Conservation (phyloP, 2,888 invertebrate genomes). For the Beris chalybata region DNA sequence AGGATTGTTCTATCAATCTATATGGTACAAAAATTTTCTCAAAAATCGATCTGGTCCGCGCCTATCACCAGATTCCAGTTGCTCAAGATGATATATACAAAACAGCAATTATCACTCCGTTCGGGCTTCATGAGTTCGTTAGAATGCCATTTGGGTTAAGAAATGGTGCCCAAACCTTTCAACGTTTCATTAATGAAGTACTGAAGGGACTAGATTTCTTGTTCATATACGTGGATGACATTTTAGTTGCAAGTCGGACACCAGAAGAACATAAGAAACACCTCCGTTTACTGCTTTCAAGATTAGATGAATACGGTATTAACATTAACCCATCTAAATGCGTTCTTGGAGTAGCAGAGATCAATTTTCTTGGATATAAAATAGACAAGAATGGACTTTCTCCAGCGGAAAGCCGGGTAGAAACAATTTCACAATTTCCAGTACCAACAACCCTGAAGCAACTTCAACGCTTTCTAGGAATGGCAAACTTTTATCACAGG, state of each 20-base stretch:
- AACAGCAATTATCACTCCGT: conserved; percentile 17
- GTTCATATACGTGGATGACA: conserved; percentile 39
- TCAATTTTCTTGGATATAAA: conserved; percentile 22
- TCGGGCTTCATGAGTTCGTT: conserved; percentile 43
- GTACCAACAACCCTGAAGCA: conserved; percentile 16
- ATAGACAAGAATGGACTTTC: conserved; percentile 5
- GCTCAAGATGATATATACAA: conserved; percentile 15
- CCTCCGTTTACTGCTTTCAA: too few species aligned
- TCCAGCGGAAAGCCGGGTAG: conserved; percentile 17
- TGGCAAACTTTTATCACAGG: conserved; percentile 30
- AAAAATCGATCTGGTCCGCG: conserved; percentile 29
- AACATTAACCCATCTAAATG: too few species aligned
- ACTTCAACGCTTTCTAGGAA: conserved; percentile 24
- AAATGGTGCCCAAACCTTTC: conserved; percentile 27
- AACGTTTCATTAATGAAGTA: conserved; percentile 26
- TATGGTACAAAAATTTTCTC: conserved; percentile 12
- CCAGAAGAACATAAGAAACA: not conserved
- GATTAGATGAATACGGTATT: too few species aligned
- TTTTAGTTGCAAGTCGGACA: conserved; percentile 39
- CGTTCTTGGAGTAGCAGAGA: not conserved
- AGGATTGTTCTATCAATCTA: not conserved
- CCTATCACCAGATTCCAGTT: conserved; percentile 25
- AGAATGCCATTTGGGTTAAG: conserved; percentile 46
- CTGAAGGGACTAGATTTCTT: conserved; percentile 27
- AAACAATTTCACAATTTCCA: conserved; percentile 16